A percentile compares a stretch with the other conserved stretches of the same genome.
These are phyloP conservation scores for Enhydra lutris DNA, from an alignment of 2,113 vertebrate genomes.

Conservation along the genomic window DNA sequence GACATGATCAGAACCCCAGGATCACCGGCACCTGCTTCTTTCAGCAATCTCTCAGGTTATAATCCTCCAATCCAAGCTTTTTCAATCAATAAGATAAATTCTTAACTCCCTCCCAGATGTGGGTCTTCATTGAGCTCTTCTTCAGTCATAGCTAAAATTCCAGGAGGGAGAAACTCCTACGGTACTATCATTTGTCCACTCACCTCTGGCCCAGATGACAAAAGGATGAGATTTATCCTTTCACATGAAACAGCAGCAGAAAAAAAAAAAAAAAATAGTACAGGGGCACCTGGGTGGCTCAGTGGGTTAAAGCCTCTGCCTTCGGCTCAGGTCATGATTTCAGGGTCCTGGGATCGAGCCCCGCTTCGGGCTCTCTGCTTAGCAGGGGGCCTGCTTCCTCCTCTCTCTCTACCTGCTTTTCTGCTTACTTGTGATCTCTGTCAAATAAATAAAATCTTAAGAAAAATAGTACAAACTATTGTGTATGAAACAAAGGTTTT, in stretches of 20 bases:
- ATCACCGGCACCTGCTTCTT: not conserved
- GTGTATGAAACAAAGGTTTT: not conserved
- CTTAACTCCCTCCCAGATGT: not conserved
- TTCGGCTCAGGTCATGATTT: too few relatives aligned
- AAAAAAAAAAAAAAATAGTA: not conserved
- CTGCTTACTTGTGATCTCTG: too few relatives aligned
- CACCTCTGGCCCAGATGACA: not conserved
- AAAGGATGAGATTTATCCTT: not conserved
- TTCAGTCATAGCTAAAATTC: not conserved
- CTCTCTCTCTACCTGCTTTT: too few relatives aligned
- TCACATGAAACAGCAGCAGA: not conserved
- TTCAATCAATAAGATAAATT: not conserved
- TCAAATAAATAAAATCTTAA: too few relatives aligned
- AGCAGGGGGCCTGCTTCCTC: too few relatives aligned
- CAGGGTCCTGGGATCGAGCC: too few relatives aligned
- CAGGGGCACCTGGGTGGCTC: not conserved
- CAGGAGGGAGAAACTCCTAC: not conserved
- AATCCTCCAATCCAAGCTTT: not conserved
- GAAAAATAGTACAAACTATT: not conserved
- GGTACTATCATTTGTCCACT: not conserved
- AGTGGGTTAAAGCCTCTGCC: too few relatives aligned
- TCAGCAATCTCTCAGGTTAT: not conserved
- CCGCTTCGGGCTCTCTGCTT: too few relatives aligned
- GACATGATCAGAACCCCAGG: not conserved
- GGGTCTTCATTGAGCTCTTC: not conserved